A percentile compares a stretch with the other conserved stretches of the same genome.
Evolutionary conservation across 2,888 invertebrate species (phyloP).

Genomic region (Drosophila leonis): DNA sequence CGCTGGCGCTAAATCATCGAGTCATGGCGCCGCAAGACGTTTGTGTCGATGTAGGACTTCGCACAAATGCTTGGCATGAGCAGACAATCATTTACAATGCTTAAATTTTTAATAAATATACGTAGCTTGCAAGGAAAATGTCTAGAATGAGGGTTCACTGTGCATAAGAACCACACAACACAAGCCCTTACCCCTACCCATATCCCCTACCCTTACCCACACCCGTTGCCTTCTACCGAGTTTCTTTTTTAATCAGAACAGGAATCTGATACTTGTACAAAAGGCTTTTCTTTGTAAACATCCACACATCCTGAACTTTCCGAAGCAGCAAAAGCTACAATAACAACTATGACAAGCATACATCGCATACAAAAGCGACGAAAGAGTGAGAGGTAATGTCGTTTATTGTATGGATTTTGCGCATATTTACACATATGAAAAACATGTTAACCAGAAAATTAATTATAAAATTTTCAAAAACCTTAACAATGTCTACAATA

Average conservation of each 20-base stretch:
- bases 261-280: constrained; percentile 81
- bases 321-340: constrained; percentile 56
- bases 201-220: not conserved
- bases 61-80: constrained; percentile 63
- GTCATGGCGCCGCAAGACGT: constrained; percentile 77
- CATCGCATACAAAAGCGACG: constrained; percentile 1
- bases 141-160: constrained; percentile 20
- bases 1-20: constrained; percentile 48
- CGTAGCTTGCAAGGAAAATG: constrained; percentile 30
- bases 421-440: constrained; percentile 79
- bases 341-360: constrained; percentile 55
- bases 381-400: constrained; percentile 16
- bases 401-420: constrained; percentile 68
- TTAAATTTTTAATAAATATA: constrained; percentile 77
- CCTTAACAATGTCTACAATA: constrained; percentile 81
- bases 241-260: constrained; percentile 76
- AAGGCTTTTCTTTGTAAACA: constrained; percentile 80
- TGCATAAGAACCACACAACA: constrained; percentile 10
- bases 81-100: constrained; percentile 76
- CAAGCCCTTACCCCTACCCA: not conserved
- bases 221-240: constrained; percentile 16
- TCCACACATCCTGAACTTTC: constrained; percentile 78
- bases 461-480: constrained; percentile 82
- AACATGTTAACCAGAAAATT: constrained; percentile 82
- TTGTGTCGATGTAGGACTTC: constrained; percentile 25